These are phyloP conservation scores for Salvator merianae DNA, from an alignment of 2,113 vertebrate genomes.

Conservation along the genomic window DNA sequence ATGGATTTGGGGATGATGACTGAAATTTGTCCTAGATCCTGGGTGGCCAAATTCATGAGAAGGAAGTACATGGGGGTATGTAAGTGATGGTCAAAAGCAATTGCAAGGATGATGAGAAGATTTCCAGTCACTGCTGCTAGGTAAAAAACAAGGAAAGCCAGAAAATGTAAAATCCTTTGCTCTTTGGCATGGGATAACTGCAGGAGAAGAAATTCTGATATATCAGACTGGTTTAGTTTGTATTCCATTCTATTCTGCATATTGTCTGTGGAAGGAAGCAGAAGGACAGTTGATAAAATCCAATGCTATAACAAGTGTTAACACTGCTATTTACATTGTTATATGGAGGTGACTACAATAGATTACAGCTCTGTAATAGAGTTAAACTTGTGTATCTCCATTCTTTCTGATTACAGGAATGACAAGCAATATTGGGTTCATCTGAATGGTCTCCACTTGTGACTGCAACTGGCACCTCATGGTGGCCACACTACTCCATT, in stretches of 20 bases:
- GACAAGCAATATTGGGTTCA: too few species aligned
- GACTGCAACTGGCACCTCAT: too few species aligned
- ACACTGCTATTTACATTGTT: background rate
- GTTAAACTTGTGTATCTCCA: background rate
- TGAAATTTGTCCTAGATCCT: background rate
- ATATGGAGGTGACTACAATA: background rate
- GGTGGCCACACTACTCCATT: too few species aligned
- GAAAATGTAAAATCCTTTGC: background rate
- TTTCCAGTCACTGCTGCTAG: background rate
- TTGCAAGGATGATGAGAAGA: background rate
- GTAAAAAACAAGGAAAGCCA: background rate
- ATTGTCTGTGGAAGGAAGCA: background rate
- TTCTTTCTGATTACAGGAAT: background rate
- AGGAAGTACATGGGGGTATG: slow-evolving; percentile 20
- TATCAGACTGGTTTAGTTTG: background rate
- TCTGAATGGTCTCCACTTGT: too few species aligned
- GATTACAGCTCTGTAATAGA: background rate
- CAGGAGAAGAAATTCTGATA: background rate
- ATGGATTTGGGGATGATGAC: background rate
- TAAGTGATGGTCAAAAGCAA: background rate
- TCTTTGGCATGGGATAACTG: background rate
- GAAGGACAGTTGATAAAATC: background rate
- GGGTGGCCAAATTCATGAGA: background rate
- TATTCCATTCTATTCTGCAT: background rate
- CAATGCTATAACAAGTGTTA: too few species aligned